Evolutionary conservation across 2,888 invertebrate genomes (phyloP).

Genomic region (Adineta ricciae): DNA sequence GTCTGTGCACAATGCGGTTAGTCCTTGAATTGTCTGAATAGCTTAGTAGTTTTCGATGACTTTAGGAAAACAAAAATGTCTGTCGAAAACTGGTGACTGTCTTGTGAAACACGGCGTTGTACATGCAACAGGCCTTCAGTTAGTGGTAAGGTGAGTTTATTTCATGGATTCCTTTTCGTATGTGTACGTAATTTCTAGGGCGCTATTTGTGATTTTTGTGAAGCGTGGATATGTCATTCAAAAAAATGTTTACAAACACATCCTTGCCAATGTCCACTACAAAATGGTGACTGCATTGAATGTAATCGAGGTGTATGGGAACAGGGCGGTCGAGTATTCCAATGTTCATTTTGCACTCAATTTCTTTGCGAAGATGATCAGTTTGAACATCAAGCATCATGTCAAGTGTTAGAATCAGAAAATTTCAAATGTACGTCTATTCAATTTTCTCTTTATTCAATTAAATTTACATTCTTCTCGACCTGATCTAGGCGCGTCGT

Average conservation of each 20-base stretch:
- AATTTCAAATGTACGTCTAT: conserved; percentile 70
- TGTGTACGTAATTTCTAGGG: conserved; percentile 22
- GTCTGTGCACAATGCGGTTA: conserved; percentile 78
- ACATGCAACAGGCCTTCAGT: conserved; percentile 66
- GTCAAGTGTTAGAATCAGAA: conserved; percentile 85
- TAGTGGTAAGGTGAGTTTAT: conserved; percentile 45
- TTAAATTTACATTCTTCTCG: no score
- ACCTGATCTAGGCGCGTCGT: conserved; percentile 63
- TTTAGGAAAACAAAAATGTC: conserved; percentile 71
- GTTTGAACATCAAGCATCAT: conserved; percentile 85
- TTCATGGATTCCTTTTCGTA: background rate
- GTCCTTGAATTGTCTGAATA: conserved; percentile 7
- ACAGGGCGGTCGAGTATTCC: conserved; percentile 64
- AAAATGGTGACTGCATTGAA: conserved; percentile 76
- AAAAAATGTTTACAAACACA: conserved; percentile 78
- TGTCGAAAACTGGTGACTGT: conserved; percentile 89
- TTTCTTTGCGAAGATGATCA: conserved; percentile 82
- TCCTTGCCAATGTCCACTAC: conserved; percentile 78
- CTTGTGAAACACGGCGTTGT: conserved; percentile 77
- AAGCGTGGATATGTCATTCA: conserved; percentile 92
- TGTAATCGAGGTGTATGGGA: conserved; percentile 89
- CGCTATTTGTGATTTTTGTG: conserved; percentile 90
- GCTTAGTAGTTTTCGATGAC: background rate
- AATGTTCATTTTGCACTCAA: conserved; percentile 77
- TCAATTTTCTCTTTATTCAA: no score